Conservation (phyloP, 2,113 vertebrate species). For the Cacatua alba region DNA sequence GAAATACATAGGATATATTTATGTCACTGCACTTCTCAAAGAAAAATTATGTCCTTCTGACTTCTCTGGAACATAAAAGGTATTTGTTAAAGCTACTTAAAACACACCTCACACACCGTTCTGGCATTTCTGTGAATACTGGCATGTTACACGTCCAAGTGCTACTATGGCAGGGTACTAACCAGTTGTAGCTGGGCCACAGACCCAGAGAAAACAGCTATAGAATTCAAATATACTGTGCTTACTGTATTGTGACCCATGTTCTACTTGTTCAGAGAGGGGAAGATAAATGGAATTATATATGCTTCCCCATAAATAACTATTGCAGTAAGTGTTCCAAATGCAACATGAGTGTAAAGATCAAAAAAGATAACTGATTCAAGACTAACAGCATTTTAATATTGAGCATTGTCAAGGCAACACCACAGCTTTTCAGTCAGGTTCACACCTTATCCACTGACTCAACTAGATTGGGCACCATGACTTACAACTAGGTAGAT, state of each 20-base stretch:
- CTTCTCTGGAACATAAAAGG: not conserved
- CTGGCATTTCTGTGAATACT: not conserved
- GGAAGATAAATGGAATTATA: not conserved
- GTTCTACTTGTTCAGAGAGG: not conserved
- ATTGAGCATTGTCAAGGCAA: not conserved
- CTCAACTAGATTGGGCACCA: not conserved
- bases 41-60: not conserved
- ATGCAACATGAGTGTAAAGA: not conserved
- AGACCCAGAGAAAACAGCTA: not conserved
- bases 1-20: not conserved
- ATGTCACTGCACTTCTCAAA: not conserved
- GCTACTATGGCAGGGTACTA: not conserved
- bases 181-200: not conserved
- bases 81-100: not conserved
- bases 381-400: not conserved
- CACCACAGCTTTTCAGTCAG: not conserved
- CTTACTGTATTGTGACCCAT: not conserved
- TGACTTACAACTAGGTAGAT: accelerated
- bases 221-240: not conserved
- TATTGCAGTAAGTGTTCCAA: not conserved
- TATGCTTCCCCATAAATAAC: not conserved
- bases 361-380: not conserved
- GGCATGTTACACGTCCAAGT: not conserved
- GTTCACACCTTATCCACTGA: not conserved
- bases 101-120: not conserved